Evolutionary conservation across 1,140 invertebrate genomes (phyloP).

Genomic region (Lanistes nyassanus): DNA sequence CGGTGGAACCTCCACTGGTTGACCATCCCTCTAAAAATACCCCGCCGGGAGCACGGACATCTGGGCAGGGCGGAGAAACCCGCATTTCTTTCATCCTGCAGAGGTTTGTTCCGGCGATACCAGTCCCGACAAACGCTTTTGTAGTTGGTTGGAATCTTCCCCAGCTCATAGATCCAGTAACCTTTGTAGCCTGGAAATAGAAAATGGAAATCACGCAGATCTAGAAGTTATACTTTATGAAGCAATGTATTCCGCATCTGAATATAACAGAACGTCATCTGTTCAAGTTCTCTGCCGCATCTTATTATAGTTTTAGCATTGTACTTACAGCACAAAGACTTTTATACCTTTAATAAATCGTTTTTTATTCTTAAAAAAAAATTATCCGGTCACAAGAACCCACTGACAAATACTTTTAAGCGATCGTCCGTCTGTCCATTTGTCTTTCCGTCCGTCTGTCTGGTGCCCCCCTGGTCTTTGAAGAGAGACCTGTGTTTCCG

Average conservation of each 20-base stretch:
- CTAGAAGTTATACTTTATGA: not conserved
- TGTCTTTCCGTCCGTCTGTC: no score
- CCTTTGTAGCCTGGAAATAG: not conserved
- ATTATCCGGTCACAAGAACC: no score
- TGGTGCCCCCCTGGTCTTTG: no score
- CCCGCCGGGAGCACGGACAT: not conserved
- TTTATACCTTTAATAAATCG: no score
- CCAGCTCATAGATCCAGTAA: not conserved
- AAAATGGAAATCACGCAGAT: no score
- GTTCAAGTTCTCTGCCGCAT: not conserved
- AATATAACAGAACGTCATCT: not conserved
- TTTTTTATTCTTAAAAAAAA: no score
- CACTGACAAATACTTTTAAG: no score
- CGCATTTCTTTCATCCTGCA: not conserved
- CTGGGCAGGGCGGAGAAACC: not conserved
- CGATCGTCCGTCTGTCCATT: no score
- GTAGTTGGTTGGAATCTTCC: not conserved
- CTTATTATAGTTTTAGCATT: no score
- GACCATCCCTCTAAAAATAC: not conserved
- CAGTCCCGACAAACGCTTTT: not conserved
- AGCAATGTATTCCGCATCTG: not conserved
- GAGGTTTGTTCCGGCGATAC: not conserved
- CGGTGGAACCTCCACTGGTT: not conserved
- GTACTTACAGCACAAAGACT: no score
- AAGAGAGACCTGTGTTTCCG: not conserved